These are phyloP conservation scores for Lordiphosa collinella DNA, from an alignment of 1,140 invertebrate genomes.

Conservation along the genomic window DNA sequence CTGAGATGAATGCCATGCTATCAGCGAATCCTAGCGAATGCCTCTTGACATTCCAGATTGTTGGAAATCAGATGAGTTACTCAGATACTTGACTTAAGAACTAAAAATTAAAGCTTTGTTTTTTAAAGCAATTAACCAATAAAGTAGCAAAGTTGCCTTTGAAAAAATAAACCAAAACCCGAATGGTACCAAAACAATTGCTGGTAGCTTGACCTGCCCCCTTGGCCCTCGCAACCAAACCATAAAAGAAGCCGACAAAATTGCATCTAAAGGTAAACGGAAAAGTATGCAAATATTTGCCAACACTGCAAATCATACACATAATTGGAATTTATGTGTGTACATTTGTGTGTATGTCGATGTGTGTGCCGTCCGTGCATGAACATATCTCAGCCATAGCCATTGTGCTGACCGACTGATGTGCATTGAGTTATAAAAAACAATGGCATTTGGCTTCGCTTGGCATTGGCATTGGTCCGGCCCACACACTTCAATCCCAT, in stretches of 20 bases:
- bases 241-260: constrained; percentile 59
- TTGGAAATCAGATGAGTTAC: too few species aligned
- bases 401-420: constrained; percentile 52
- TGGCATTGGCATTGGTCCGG: constrained; percentile 33
- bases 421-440: constrained; percentile 62
- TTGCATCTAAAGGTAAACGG: constrained; percentile 66
- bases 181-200: too few species aligned
- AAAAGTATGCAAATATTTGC: constrained; percentile 63
- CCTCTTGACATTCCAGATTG: too few species aligned
- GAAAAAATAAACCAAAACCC: too few species aligned
- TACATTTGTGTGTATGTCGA: constrained; percentile 3
- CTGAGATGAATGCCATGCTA: too few species aligned
- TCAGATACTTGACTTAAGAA: too few species aligned
- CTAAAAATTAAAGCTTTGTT: too few species aligned
- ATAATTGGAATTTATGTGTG: constrained; percentile 66
- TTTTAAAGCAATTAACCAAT: too few species aligned
- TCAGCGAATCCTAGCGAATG: too few species aligned
- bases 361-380: not conserved
- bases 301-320: constrained; percentile 67
- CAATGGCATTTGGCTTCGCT: constrained; percentile 45
- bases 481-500: constrained; percentile 31
- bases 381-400: constrained; percentile 22
- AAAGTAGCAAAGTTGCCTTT: too few species aligned
- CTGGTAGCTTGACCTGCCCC: too few species aligned
- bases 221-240: too few species aligned